Conservation (phyloP, 2,888 invertebrate genomes). For the Tenthredo scrophulariae region DNA sequence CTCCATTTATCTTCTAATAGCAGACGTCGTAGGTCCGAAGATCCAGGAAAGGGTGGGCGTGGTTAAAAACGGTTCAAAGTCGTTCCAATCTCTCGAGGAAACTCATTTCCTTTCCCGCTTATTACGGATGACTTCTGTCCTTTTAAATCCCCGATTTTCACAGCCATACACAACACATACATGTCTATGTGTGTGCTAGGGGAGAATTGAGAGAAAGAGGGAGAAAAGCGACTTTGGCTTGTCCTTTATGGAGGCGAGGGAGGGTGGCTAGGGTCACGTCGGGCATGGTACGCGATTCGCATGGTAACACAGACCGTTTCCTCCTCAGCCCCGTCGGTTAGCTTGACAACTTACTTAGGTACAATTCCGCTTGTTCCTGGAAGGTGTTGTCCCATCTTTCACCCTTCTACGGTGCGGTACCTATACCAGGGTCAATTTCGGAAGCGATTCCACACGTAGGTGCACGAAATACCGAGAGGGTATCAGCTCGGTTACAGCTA, state of each 20-base stretch:
- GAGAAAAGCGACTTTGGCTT: constrained; percentile 39
- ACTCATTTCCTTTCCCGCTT: constrained; percentile 34
- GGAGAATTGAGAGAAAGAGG: background rate
- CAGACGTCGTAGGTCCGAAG: no score
- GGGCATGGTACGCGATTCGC: constrained; percentile 61
- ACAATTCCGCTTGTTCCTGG: constrained; percentile 46
- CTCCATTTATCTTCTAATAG: no score
- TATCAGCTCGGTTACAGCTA: background rate
- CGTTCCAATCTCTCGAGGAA: background rate
- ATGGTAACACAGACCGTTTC: constrained; percentile 34
- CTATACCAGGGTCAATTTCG: constrained; percentile 18
- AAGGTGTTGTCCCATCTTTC: constrained; percentile 45
- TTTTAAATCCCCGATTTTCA: background rate
- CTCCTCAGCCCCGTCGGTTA: constrained; percentile 51
- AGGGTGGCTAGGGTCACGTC: constrained; percentile 61
- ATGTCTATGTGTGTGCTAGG: background rate
- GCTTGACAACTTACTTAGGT: constrained; percentile 52
- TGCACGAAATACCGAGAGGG: background rate
- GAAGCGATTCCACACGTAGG: background rate
- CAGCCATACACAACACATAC: background rate
- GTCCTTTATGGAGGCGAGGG: constrained; percentile 21
- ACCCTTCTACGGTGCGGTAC: background rate
- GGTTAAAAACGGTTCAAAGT: no score
- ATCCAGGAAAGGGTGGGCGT: no score
- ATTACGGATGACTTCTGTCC: constrained; percentile 55